Evolutionary conservation across 2,888 invertebrate genomes (phyloP).

Genomic region (Drosophila flavopinicola): DNA sequence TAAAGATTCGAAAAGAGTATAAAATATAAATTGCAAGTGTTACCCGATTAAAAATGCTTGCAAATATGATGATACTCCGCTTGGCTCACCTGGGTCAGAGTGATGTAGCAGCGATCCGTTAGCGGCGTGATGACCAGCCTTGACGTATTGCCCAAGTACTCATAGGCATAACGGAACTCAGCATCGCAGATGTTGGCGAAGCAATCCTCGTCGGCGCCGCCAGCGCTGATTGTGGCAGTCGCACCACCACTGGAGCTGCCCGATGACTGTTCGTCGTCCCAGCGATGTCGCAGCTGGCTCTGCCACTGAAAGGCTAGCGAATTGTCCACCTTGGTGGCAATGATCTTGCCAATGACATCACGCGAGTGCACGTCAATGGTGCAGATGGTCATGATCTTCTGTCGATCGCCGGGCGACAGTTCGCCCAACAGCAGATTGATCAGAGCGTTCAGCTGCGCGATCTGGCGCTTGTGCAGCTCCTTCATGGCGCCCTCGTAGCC

Average conservation of each 20-base stretch:
- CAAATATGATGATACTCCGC: no score
- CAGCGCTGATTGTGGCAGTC: constrained; percentile 29
- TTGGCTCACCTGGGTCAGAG: constrained; percentile 90
- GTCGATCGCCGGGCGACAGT: constrained; percentile 92
- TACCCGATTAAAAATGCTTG: no score
- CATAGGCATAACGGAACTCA: constrained; percentile 95
- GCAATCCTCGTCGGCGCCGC: constrained; percentile 88
- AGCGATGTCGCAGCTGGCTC: constrained; percentile 93
- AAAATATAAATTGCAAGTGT: no score
- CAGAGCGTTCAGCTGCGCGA: constrained; percentile 92
- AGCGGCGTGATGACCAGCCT: constrained; percentile 97
- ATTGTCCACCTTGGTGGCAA: constrained; percentile 91
- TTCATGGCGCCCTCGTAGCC: constrained; percentile 96
- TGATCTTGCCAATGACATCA: constrained; percentile 96
- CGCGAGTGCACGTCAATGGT: constrained; percentile 98
- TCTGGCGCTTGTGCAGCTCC: constrained; percentile 96
- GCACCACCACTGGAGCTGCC: constrained; percentile 57
- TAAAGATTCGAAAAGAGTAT: no score
- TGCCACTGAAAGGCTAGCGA: constrained; percentile 95
- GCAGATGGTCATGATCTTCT: constrained; percentile 98
- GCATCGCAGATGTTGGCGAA: constrained; percentile 98
- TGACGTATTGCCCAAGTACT: constrained; percentile 97
- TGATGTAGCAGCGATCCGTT: constrained; percentile 98
- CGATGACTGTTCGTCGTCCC: constrained; percentile 87
- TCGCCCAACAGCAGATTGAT: constrained; percentile 93